Evolutionary conservation across 2,888 invertebrate genomes (phyloP).

Genomic region (Schizaphis graminum): DNA sequence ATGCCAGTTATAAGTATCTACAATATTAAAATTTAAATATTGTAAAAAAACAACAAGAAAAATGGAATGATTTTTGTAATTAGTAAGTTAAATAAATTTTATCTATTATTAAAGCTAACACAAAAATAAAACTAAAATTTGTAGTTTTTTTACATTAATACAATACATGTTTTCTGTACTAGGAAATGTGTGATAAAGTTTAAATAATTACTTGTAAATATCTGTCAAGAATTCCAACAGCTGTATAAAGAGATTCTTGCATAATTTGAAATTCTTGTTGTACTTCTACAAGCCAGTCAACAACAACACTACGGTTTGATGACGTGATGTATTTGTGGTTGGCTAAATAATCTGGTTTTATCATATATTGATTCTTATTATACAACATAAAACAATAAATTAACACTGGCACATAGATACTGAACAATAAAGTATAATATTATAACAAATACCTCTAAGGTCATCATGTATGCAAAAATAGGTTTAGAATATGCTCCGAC

Average conservation of each 20-base stretch:
- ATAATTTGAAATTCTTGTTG: slow-evolving; percentile 87
- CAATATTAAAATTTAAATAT: not conserved
- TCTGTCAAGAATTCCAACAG: slow-evolving; percentile 89
- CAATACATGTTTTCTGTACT: not conserved
- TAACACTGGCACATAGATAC: not conserved
- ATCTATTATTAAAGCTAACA: not conserved
- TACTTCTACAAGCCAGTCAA: slow-evolving; percentile 96
- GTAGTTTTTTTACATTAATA: not conserved
- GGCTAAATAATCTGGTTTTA: slow-evolving; percentile 78
- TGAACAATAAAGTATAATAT: slow-evolving; percentile 6
- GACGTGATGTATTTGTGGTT: slow-evolving; percentile 77
- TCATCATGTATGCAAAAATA: slow-evolving; percentile 86
- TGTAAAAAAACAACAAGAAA: no score
- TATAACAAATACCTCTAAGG: slow-evolving; percentile 75
- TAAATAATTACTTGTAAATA: slow-evolving; percentile 80
- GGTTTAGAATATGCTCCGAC: slow-evolving; percentile 90
- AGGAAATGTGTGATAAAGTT: not conserved
- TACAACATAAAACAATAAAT: slow-evolving; percentile 62
- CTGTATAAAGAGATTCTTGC: slow-evolving; percentile 90
- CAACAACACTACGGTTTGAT: slow-evolving; percentile 88
- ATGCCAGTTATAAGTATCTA: not conserved
- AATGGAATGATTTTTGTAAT: no score
- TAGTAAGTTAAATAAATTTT: no score
- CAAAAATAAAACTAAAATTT: not conserved
- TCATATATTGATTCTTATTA: slow-evolving; percentile 75